Conservation (phyloP, 2,113 vertebrate species). For the Todiramphus saurophagus region DNA sequence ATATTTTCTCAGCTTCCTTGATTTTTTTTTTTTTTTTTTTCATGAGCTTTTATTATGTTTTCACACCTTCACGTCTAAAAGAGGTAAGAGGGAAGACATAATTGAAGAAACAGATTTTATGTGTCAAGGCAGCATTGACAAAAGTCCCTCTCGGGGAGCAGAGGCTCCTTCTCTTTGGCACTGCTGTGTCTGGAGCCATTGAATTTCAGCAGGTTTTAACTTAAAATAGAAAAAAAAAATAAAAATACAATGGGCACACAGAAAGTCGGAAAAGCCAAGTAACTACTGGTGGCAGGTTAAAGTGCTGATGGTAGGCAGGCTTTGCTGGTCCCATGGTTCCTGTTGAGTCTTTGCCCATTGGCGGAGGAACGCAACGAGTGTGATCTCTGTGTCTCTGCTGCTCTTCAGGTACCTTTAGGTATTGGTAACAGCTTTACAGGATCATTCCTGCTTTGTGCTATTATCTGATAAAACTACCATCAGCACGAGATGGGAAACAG, state of each 20-base stretch:
- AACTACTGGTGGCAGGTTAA: background rate
- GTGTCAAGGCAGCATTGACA: conserved; percentile 11
- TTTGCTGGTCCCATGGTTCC: background rate
- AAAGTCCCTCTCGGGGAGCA: background rate
- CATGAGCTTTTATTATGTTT: conserved; percentile 17
- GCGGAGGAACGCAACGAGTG: background rate
- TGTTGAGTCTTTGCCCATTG: background rate
- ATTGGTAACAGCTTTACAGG: conserved; percentile 4
- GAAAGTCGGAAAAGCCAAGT: background rate
- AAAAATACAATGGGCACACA: rapidly evolving
- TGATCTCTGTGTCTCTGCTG: background rate
- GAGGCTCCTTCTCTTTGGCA: conserved; percentile 10
- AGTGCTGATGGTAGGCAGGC: background rate
- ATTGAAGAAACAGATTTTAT: conserved; percentile 30
- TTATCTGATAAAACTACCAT: conserved; percentile 32
- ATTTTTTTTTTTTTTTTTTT: background rate
- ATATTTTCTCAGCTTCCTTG: background rate
- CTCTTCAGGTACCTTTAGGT: background rate
- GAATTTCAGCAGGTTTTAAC: conserved; percentile 6
- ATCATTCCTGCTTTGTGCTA: background rate
- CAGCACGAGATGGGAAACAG: background rate
- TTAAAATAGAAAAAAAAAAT: background rate
- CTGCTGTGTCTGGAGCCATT: background rate
- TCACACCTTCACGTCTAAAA: background rate
- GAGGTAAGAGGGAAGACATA: conserved; percentile 6